Percentiles rank a stretch among this genome's conserved stretches.
Evolutionary conservation across 1,140 invertebrate genomes (phyloP).

Genomic region (Batillaria attramentaria): DNA sequence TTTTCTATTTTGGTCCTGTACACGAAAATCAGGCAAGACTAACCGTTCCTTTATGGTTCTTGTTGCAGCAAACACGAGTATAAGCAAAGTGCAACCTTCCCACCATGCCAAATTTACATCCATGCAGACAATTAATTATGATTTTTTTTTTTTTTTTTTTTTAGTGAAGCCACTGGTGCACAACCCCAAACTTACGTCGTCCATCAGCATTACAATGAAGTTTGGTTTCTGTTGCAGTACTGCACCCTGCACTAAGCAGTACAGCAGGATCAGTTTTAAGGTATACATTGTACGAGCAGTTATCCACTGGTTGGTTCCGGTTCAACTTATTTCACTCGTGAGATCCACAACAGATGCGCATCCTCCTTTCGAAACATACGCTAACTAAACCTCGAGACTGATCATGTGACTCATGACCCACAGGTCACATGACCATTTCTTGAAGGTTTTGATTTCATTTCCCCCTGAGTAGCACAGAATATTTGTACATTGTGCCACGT

Average conservation of each 20-base stretch:
- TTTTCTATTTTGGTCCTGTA: too few relatives aligned
- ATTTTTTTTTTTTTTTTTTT: neutral
- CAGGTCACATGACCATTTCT: neutral
- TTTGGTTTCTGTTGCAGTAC: conserved; percentile 53
- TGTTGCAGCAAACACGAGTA: too few relatives aligned
- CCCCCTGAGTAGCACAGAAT: neutral
- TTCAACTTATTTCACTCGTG: neutral
- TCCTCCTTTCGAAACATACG: neutral
- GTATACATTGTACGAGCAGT: too few relatives aligned
- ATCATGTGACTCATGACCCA: neutral
- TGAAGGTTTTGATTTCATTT: neutral
- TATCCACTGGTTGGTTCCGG: too few relatives aligned
- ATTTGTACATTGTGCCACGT: too few relatives aligned
- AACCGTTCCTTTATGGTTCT: too few relatives aligned
- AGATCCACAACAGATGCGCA: too few relatives aligned
- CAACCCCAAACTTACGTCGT: conserved; percentile 64
- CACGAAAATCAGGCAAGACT: neutral
- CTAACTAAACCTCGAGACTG: neutral
- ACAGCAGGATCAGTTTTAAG: conserved; percentile 14
- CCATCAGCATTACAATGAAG: conserved; percentile 69
- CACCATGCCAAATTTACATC: neutral
- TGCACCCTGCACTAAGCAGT: neutral
- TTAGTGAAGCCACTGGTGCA: neutral
- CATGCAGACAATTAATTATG: neutral
- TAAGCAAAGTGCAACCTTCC: neutral